Evolutionary conservation across 1,140 invertebrate genomes (phyloP), one percentile per base, ranked within the genome.

Genomic region (Myzus persicae): DNA sequence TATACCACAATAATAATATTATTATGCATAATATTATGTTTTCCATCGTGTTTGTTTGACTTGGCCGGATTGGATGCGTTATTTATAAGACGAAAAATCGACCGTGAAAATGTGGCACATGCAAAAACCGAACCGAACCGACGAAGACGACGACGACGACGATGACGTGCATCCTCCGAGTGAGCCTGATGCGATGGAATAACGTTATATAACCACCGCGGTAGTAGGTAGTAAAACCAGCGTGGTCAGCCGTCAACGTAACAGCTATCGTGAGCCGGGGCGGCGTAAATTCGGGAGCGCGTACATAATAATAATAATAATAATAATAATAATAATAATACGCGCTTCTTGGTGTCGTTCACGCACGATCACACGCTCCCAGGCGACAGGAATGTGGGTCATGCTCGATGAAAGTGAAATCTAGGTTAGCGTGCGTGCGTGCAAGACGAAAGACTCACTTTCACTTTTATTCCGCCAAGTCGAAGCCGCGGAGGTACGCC

Each of bases 401-500:
- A 85, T 84, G 46, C 91, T 54, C 91, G 91, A 93, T n/a, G 91
- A 93, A 93, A 93, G 91, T 93, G 91, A 93, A 93, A 93, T 93
- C 91, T 93, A 93, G 91, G 91, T 93, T 93, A 93, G 44, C 81
- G 46, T 9, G 91, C 81, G 91, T 93, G 91, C 91, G 91, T 93
- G 81, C 81, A 93, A 93, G 91, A 93, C 91, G 76, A 93, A 93
- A 93, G 44, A 85, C 76, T 93, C 91, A 22, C 91, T 93, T 93
- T 93, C 91, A 93, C 91, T 93, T 93, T 93, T 48, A 48, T 93
- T 93, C 46, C 84, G 91, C 91, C 46, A 85, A 93, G 91, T 82
- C 44, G 81, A 5, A 40, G 42, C 76, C 1, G 46, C 31, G 20
- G 22, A 82, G 82, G 26, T 85, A 85, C 91, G 46, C 91, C 91